Evolutionary conservation across 1,140 invertebrate species (phyloP).

Genomic region (Hirudo medicinalis): DNA sequence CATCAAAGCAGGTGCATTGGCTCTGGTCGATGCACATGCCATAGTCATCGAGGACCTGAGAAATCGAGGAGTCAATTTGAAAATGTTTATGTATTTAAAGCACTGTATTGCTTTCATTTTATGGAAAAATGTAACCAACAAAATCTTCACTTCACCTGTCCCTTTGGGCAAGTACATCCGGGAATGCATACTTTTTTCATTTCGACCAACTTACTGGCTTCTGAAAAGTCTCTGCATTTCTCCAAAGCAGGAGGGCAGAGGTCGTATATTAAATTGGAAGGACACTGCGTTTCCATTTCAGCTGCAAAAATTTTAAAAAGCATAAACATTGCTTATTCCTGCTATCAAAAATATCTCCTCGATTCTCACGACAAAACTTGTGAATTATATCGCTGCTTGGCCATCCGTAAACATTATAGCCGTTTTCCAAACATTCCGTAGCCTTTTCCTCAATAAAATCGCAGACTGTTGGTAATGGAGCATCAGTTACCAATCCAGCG

Average conservation of each 20-base stretch:
- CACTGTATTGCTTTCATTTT: no score
- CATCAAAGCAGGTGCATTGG: slow-evolving; percentile 4
- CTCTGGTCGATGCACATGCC: slow-evolving; percentile 1
- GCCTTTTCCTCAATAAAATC: slow-evolving; percentile 3
- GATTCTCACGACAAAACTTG: slow-evolving; percentile 5
- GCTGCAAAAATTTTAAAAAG: not conserved
- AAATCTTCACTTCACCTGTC: not conserved
- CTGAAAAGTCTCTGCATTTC: not conserved
- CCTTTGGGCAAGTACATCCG: slow-evolving; percentile 1
- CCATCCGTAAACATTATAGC: not conserved
- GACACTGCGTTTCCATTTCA: not conserved
- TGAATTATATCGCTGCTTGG: not conserved
- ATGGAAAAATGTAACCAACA: no score
- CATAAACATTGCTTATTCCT: not conserved
- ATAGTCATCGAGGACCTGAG: no score
- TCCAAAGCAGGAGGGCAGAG: not conserved
- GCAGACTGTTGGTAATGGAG: not conserved
- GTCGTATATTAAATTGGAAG: not conserved
- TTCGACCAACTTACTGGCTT: not conserved
- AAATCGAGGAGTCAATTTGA: no score
- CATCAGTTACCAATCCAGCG: not conserved
- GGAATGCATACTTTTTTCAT: slow-evolving; percentile 3
- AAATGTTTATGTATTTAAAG: not conserved
- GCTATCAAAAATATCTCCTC: not conserved
- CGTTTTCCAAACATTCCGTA: not conserved